Conservation (phyloP, 2,113 vertebrate genomes). For the Camelus bactrianus region DNA sequence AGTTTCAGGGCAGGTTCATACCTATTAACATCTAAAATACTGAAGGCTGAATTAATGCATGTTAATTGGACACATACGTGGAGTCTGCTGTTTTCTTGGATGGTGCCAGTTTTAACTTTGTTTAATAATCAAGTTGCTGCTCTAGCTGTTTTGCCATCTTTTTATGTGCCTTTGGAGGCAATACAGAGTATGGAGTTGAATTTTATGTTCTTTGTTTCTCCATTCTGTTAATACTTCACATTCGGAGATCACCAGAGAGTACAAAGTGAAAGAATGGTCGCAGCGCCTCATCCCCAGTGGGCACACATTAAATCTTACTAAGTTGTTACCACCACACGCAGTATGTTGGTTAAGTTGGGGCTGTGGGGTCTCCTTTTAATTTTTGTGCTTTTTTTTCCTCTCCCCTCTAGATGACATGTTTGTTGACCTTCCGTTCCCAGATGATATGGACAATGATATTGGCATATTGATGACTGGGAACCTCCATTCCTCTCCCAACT, state of each 20-base stretch:
- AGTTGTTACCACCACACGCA: neutral
- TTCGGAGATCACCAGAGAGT: neutral
- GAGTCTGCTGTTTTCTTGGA: slow-evolving; percentile 75
- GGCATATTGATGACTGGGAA: slow-evolving; percentile 97
- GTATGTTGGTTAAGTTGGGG: neutral
- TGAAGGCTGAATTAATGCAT: no score
- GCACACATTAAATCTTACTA: neutral
- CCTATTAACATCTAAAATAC: neutral
- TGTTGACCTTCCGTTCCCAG: slow-evolving; percentile 97
- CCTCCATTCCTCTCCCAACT: slow-evolving; percentile 96
- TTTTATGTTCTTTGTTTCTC: slow-evolving; percentile 18
- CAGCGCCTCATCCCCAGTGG: neutral
- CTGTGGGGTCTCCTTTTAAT: neutral
- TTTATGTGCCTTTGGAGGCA: slow-evolving; percentile 74
- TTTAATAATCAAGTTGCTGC: slow-evolving; percentile 83
- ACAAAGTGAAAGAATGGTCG: neutral
- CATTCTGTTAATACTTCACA: slow-evolving; percentile 33
- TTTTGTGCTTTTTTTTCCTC: neutral
- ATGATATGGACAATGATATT: slow-evolving; percentile 98
- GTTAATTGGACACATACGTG: slow-evolving; percentile 78
- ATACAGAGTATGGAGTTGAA: slow-evolving; percentile 72
- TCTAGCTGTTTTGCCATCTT: slow-evolving; percentile 73
- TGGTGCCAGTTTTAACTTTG: slow-evolving; percentile 85
- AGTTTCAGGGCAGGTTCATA: slow-evolving; percentile 50
- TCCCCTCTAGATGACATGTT: slow-evolving; percentile 92